Base-by-base conservation (phyloP, 2,888 invertebrate genomes). In the Agriopis marginaria region DNA sequence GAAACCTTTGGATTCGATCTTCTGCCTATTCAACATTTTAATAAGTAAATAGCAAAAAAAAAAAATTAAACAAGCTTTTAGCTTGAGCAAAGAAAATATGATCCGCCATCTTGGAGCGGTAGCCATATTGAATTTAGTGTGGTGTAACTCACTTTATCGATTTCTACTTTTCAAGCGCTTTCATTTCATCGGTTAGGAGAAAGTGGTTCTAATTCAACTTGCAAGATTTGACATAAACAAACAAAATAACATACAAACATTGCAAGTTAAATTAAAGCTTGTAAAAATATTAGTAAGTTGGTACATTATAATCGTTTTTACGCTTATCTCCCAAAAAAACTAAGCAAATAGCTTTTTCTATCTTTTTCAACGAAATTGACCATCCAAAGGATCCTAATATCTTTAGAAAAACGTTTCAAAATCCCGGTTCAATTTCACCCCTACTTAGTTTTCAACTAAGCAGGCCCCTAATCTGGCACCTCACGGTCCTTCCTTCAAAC, bases 401-500 rank as follows among this genome's bases (percentile, higher is more conserved):
- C 59, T 63, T 68, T n/a, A 61, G 56, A 17, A 70, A 66, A 64
- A 62, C 67, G 63, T 64, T 59, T 56, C 12, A 56, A 54, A 66
- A 68, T 44, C 62, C 12, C 44, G 7, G 45, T 55, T 60, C 61
- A 55, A 66, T 66, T 70, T 70, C 55, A 61, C 14, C 60, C 68
- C 53, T 58, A 56, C 53, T 66, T 71, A 64, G 62, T 68, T 71
- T 63, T 23, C 59, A 55, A 67, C 65, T 69, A 68, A 71, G 70
- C 51, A 70, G 40, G 62, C 51, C 51, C 32, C 58, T 70, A 68
- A 72, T 72, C 71, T 70, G 59, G 40, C 68, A 63, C 65, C 61
- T 67, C 59, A 10, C 61, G 65, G 40, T 47, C 69, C 58, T 66
- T 53, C 53, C 70, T 58, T 60, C 65, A 70, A 75, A 74, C 72